Evolutionary conservation across 2,113 vertebrate species (phyloP).

Genomic region (Chauna torquata): DNA sequence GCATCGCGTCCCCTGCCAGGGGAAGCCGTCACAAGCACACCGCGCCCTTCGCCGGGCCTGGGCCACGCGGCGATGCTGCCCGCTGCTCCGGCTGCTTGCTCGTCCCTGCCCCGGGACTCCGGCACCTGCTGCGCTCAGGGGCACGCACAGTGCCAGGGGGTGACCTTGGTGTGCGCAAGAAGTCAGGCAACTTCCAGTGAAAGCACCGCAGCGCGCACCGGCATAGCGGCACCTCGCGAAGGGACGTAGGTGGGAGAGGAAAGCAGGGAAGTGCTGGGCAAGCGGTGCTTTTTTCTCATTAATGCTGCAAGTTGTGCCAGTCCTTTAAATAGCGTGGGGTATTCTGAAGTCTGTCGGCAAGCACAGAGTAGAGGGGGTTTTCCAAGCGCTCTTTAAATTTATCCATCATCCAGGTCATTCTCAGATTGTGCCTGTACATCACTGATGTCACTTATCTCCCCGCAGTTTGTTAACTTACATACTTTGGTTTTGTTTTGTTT

Average conservation of each 20-base stretch:
- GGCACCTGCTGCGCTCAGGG: neutral
- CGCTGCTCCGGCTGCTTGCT: neutral
- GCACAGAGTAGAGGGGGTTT: neutral
- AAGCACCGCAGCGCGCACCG: fast-evolving
- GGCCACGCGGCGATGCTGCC: neutral
- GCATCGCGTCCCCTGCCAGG: slow-evolving; percentile 60
- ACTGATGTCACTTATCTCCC: neutral
- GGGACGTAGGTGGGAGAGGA: neutral
- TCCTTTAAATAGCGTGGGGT: slow-evolving; percentile 7
- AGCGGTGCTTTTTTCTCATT: neutral
- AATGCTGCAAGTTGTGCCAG: neutral
- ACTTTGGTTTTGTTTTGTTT: neutral
- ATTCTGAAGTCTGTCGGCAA: slow-evolving; percentile 1
- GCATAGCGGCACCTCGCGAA: neutral
- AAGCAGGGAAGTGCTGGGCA: neutral
- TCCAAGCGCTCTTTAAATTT: slow-evolving; percentile 11
- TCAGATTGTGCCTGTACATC: neutral
- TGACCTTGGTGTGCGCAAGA: neutral
- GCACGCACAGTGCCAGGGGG: neutral
- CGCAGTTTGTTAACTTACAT: neutral
- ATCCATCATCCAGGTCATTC: neutral
- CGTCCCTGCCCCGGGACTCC: neutral
- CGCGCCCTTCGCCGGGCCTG: neutral
- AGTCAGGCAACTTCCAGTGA: neutral
- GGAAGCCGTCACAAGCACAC: slow-evolving; percentile 28